A percentile compares a stretch with the other conserved stretches of the same genome.
These are phyloP conservation scores for Apodemia zela DNA, from an alignment of 2,888 invertebrate species.

Conservation along the genomic window DNA sequence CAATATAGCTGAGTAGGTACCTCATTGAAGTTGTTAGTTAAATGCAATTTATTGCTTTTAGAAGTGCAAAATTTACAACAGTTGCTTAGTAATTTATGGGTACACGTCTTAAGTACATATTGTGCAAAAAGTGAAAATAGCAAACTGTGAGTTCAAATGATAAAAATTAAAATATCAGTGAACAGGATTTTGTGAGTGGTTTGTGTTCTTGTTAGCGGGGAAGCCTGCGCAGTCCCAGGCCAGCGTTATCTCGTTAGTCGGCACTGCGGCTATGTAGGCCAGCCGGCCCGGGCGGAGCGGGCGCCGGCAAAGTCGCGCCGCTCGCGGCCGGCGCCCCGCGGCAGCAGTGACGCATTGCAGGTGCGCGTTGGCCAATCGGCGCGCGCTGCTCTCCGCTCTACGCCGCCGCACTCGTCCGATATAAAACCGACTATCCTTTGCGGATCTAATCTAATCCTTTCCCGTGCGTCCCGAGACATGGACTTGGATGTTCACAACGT, in stretches of 20 bases:
- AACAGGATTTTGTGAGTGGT: slow-evolving; percentile 21
- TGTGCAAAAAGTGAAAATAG: too few relatives aligned
- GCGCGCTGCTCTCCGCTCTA: slow-evolving; percentile 85
- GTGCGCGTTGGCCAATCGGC: slow-evolving; percentile 90
- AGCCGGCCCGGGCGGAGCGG: slow-evolving; percentile 44
- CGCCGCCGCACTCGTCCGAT: slow-evolving; percentile 87
- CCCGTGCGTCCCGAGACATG: slow-evolving; percentile 76
- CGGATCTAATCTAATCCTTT: slow-evolving; percentile 82
- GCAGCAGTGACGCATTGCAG: slow-evolving; percentile 91
- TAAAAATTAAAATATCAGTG: neutral
- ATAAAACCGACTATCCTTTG: slow-evolving; percentile 84
- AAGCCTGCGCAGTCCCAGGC: slow-evolving; percentile 40
- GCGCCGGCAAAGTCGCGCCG: slow-evolving; percentile 42
- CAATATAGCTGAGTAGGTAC: too few relatives aligned
- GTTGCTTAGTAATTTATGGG: too few relatives aligned
- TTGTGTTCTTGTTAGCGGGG: slow-evolving; percentile 32
- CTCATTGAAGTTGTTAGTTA: too few relatives aligned
- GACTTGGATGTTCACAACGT: slow-evolving; percentile 66
- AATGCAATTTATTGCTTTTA: too few relatives aligned
- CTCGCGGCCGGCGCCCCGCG: slow-evolving; percentile 41
- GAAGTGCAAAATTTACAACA: too few relatives aligned
- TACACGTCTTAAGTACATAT: too few relatives aligned
- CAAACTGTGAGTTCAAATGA: neutral
- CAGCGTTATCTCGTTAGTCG: slow-evolving; percentile 41
- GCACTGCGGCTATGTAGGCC: slow-evolving; percentile 59